phyloP scores from a whole-genome alignment of 2,888 invertebrate species.

The Gryllus longicercus region DNA sequence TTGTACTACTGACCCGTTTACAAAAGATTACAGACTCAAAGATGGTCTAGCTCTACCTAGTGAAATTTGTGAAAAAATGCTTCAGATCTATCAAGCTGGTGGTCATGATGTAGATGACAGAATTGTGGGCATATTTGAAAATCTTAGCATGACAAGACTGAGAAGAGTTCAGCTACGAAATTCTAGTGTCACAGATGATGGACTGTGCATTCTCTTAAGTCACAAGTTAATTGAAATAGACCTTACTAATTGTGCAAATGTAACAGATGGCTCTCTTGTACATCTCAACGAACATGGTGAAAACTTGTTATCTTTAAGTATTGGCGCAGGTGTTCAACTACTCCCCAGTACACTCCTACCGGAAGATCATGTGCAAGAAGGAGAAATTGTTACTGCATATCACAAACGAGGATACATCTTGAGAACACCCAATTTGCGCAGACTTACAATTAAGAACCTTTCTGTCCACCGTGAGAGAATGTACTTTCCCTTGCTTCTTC shows the following conservation, averaged over 20 bases:
- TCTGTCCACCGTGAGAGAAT: conserved; percentile 36
- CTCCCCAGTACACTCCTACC: conserved; percentile 50
- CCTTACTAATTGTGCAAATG: conserved; percentile 66
- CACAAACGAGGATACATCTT: conserved; percentile 53
- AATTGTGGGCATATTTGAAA: conserved; percentile 68
- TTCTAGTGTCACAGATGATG: conserved; percentile 67
- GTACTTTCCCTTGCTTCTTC: conserved; percentile 55
- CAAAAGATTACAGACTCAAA: conserved; percentile 53
- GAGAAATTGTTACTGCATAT: conserved; percentile 42
- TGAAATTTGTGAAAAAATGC: conserved; percentile 68
- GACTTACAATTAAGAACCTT: conserved; percentile 48
- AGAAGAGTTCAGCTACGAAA: conserved; percentile 67
- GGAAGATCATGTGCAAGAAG: conserved; percentile 36
- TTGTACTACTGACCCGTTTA: conserved; percentile 51
- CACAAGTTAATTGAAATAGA: conserved; percentile 74
- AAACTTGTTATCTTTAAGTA: conserved; percentile 65
- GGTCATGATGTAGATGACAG: conserved; percentile 59
- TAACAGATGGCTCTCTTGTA: conserved; percentile 62
- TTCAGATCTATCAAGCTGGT: conserved; percentile 55
- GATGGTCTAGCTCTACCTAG: conserved; percentile 64
- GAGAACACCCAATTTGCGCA: conserved; percentile 57
- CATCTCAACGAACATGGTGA: conserved; percentile 66
- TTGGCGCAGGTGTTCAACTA: conserved; percentile 65
- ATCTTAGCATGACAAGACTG: conserved; percentile 64
- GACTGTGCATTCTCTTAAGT: conserved; percentile 64